Percentiles rank a stretch among this genome's conserved stretches.
These are phyloP conservation scores for Polydrusus pterygomalis DNA, from an alignment of 2,888 invertebrate species.

Conservation along the genomic window DNA sequence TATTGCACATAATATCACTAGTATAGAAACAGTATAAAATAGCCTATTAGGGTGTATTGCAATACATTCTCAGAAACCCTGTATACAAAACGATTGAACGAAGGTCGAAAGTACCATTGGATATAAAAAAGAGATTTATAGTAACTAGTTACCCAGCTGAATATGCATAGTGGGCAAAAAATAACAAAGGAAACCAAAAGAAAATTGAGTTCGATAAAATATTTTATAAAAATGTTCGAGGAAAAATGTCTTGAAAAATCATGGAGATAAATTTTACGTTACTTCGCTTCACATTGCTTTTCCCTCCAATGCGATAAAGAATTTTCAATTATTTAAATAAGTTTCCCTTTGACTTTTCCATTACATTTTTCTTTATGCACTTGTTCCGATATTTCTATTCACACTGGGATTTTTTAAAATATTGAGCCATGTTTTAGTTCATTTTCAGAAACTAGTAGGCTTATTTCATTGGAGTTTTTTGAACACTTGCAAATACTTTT, in stretches of 20 bases:
- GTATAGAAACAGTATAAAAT: too few species aligned
- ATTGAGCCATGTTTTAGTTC: too few species aligned
- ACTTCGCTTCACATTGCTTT: conserved; percentile 5
- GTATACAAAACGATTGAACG: not conserved
- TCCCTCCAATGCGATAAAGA: conserved; percentile 31
- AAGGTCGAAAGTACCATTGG: not conserved
- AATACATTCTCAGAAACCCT: not conserved
- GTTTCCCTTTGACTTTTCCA: conserved; percentile 33
- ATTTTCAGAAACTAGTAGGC: too few species aligned
- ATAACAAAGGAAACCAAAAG: conserved; percentile 1
- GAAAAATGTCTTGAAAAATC: conserved; percentile 17
- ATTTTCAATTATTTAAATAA: conserved; percentile 50
- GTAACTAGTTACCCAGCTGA: not conserved
- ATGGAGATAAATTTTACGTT: conserved; percentile 29
- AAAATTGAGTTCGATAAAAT: conserved; percentile 20
- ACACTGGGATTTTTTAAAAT: not conserved
- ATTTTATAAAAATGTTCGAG: conserved; percentile 19
- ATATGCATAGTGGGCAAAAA: conserved; percentile 14
- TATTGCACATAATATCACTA: too few species aligned
- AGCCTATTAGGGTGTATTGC: too few species aligned
- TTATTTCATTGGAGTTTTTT: too few species aligned
- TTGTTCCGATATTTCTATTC: not conserved
- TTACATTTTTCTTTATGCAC: conserved; percentile 40
- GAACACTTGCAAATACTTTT: too few species aligned
- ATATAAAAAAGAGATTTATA: not conserved